Evolutionary conservation across 2,797 vertebrate species (phyloP), one percentile per base, ranked within the genome.

Genomic region (Myotis planiceps): DNA sequence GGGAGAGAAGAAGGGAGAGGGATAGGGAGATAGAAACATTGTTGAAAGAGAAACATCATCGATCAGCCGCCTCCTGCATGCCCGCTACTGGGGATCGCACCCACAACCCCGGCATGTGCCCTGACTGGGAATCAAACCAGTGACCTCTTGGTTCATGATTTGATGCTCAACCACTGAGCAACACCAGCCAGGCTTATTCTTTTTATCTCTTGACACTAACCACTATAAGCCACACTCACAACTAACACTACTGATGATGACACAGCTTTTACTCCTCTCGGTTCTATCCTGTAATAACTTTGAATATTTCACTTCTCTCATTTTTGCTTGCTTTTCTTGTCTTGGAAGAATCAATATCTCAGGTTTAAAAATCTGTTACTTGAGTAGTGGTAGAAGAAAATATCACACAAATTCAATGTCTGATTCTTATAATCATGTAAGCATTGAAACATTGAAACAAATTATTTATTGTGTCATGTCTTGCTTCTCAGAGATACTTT

Each of bases 401-500:
- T 75, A 63, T 76, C n/a, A 39, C 15, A 82, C 2, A 55, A 82
- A 71, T 92, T 74, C 72, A 78, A 0, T 27, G 23, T 47, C 37
- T 89, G 32, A 69, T 4, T 63, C 58, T 93, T 71, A 45, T 5
- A 42, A 69, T 75, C 9, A 39, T 42, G 0, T 21, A 55, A 47
- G 15, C 58, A 72, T 0, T 83, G 72, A 65, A 87, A 74, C 13
- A 29, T 3, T 53, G 42, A 72, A 90, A 91, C 60, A 2, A 68
- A 37, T 29, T 83, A 51, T 5, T 65, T 14, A 6, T 53, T 1
- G 2, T 84, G 0, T 53, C 32, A 45, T n/a, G 7, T 55, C 10
- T 95, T 84, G 6, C 25, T 87, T 81, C n/a, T 68, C 47, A 68
- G 49, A 93, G 39, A 25, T 37, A 60, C 25, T 71, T 87, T 58